These are phyloP conservation scores for Chiloscyllium punctatum DNA, from an alignment of 2,797 vertebrate species.

Conservation along the genomic window DNA sequence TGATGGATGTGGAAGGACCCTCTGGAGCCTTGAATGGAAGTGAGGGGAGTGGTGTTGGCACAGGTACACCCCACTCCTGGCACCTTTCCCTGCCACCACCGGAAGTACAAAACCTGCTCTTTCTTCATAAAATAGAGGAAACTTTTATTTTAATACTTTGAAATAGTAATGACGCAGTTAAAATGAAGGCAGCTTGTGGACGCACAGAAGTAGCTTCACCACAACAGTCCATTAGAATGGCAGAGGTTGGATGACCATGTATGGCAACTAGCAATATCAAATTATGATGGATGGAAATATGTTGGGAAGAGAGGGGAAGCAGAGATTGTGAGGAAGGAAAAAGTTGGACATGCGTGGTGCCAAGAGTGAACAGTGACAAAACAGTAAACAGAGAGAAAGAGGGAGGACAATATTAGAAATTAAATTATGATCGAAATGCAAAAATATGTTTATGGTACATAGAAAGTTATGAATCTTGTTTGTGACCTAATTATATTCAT, in stretches of 20 bases:
- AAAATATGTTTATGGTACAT: neutral
- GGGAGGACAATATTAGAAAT: neutral
- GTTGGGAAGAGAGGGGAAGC: too few species aligned
- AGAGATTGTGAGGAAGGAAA: neutral
- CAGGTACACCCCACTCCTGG: too few species aligned
- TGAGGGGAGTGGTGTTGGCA: too few species aligned
- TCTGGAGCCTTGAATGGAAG: too few species aligned
- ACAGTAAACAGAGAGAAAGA: neutral
- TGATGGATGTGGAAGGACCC: too few species aligned
- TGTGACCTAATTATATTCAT: neutral
- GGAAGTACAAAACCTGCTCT: neutral
- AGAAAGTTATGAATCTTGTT: neutral
- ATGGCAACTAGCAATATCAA: neutral
- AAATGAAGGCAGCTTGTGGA: neutral
- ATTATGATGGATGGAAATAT: neutral
- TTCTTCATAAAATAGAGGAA: neutral
- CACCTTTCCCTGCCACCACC: too few species aligned
- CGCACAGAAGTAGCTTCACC: neutral
- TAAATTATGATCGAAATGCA: neutral
- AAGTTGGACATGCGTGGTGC: too few species aligned
- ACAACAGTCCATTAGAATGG: neutral
- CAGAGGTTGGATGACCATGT: neutral
- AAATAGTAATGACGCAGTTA: neutral
- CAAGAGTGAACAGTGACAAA: neutral
- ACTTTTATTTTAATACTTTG: neutral